A percentile compares a stretch with the other conserved stretches of the same genome.
Conservation (phyloP, 2,888 invertebrate genomes). For the Eilema griseolum region DNA sequence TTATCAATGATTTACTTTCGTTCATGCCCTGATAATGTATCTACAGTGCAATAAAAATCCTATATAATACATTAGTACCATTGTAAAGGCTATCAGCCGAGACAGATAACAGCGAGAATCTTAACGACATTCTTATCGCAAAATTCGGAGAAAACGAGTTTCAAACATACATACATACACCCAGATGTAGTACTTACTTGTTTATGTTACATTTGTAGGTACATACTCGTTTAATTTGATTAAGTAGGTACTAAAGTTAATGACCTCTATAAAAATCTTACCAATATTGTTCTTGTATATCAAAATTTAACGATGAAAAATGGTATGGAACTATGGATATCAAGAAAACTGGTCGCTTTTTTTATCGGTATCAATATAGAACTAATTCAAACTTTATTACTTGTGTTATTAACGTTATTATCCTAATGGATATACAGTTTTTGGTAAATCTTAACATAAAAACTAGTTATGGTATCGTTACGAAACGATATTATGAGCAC, state of each 20-base stretch:
- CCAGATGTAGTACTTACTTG: neutral
- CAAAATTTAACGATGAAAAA: neutral
- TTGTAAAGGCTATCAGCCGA: conserved; percentile 71
- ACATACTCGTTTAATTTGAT: neutral
- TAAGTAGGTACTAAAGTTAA: neutral
- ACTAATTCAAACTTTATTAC: neutral
- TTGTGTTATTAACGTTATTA: conserved; percentile 3
- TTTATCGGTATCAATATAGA: neutral
- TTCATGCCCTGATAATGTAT: conserved; percentile 63
- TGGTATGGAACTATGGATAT: neutral
- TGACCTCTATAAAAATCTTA: neutral
- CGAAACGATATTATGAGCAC: neutral
- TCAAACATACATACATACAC: conserved; percentile 31
- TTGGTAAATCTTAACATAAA: neutral
- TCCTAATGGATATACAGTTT: neutral
- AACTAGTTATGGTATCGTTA: conserved; percentile 2
- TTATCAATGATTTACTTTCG: conserved; percentile 62
- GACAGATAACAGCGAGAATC: conserved; percentile 76
- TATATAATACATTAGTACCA: conserved; percentile 73
- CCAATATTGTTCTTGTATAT: neutral
- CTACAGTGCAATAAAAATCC: conserved; percentile 69
- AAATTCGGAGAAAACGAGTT: conserved; percentile 65
- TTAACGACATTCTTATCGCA: conserved; percentile 78
- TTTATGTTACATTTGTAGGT: neutral
- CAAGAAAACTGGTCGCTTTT: neutral